Evolutionary conservation across 2,797 vertebrate species (phyloP), one percentile per base, ranked within the genome.

Genomic region (Tympanoctomys barrerae): DNA sequence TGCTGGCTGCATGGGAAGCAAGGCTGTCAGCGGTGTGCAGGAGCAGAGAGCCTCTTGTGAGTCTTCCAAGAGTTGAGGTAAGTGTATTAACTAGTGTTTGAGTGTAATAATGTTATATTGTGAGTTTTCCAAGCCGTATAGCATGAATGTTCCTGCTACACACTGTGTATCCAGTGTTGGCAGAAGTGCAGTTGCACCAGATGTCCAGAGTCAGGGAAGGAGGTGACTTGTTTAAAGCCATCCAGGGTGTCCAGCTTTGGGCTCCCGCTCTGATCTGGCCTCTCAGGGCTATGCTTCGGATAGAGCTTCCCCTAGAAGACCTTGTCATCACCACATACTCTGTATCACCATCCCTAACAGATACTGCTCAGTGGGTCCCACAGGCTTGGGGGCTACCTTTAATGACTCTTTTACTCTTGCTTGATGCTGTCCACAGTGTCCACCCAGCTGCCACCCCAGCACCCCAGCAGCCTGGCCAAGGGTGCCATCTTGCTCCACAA

Each of bases 401-500:
- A 26, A 9, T 28, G 82, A 75, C 26, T 80, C n/a, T 31, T 81
- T 57, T 61, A 75, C 28, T 6, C 52, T 39, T 31, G 59, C 10
- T 8, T 36, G 61, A 12, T 42, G 19, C 92, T 36, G 73, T 79
- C 19, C 77, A 61, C 28, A 10, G 22, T 0, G 11, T 28, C 64
- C 31, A 21, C 68, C 39, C 6, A 1, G 19, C 4, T 28, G 54
- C 57, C 57, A 59, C 57, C 57, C 14, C 19, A 7, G 57, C 57
- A 59, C 57, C 28, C 16, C 62, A 4, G 64, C 31, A 26, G 28
- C 28, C n/a, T 26, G n/a, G 89, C 49, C 33, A 22, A 0, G 28
- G 66, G 59, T 0, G 10, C 4, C 7, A 31, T 16, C 28, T 54
- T 4, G 18, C 54, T 57, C 19, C 3, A 11, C 1, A 3, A 9